Evolutionary conservation across 2,113 vertebrate species (phyloP).

Genomic region (Anhinga anhinga): DNA sequence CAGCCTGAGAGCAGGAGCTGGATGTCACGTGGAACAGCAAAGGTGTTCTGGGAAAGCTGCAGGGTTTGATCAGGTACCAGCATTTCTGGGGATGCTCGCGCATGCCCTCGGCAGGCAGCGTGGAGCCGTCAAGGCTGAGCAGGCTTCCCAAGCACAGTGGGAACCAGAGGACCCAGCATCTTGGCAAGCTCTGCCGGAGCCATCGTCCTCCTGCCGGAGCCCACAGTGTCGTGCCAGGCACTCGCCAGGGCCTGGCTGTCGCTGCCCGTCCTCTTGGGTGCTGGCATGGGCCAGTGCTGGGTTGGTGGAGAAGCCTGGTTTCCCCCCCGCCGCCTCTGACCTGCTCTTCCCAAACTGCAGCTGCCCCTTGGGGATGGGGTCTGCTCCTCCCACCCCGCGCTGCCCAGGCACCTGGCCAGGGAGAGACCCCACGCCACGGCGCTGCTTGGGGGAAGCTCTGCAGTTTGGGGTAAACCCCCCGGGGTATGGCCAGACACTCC

Average conservation of each 20-base stretch:
- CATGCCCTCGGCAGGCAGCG: accelerated
- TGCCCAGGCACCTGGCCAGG: not conserved
- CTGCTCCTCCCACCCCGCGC: not conserved
- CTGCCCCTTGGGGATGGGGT: not conserved
- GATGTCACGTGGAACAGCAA: not conserved
- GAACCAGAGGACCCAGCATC: not conserved
- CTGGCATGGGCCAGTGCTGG: not conserved
- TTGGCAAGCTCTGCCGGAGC: accelerated
- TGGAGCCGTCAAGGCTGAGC: not conserved
- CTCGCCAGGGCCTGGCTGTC: no score
- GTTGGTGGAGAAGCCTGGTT: not conserved
- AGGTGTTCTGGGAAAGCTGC: not conserved
- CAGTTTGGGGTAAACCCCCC: not conserved
- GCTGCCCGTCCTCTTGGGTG: not conserved
- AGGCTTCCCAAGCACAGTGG: accelerated
- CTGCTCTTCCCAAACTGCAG: not conserved
- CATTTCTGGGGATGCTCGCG: not conserved
- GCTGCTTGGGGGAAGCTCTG: no score
- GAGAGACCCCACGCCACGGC: accelerated
- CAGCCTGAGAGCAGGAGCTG: not conserved
- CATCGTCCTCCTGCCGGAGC: no score
- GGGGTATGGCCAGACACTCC: accelerated
- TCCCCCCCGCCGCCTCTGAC: not conserved
- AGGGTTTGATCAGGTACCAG: no score
- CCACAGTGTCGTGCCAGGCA: accelerated